Base-by-base conservation (phyloP, 1,140 invertebrate species). In the Drosophila mojavensis region DNA sequence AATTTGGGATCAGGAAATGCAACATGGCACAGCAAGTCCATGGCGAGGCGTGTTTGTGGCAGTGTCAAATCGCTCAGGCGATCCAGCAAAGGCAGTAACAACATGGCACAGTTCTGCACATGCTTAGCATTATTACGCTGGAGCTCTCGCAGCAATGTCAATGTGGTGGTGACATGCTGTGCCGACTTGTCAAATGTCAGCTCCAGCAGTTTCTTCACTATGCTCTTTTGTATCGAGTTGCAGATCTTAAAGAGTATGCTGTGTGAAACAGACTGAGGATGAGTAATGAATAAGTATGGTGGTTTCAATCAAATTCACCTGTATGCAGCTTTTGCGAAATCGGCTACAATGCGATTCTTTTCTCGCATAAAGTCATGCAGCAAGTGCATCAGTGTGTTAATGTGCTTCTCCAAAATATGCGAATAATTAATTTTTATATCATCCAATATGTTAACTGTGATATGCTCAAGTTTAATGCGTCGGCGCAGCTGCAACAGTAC, bases 21-120 rank as follows among this genome's bases (percentile, higher is more conserved):
- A 75, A 93, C 94, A 72, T 72, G 93, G 81, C 91, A 95, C 6
- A 94, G 92, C 82, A 93, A 92, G 84, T 92, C 94, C 92, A 93
- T 94, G 70, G 90, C 93, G 63, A 89, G 71, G 43, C 93, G 92
- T 1, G 94, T 93, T 84, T 95, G 94, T n/a, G 93, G 92, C 4
- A 95, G 85, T 41, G 93, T 91, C 39, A 95, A 92, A 56, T 93
- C 93, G 71, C 94, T 93, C 1, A 95, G 78, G 74, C 94, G 94
- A 70, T 95, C 94, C 3, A 96, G 78, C 43, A 95, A 81, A 13
- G 93, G 90, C 39, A 92, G 82, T 11, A 92, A 59, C 6, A 91
- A 68, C 41, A 83, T 79, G 3, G 88, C 91, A 81, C 90, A 91
- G 47, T 91, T 91, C 56, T 92, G 90, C 6, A 92, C 71, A 69